Percentiles rank a stretch among this genome's conserved stretches.
phyloP scores from a whole-genome alignment of 2,113 vertebrate species.

The Tringa solitaria region DNA sequence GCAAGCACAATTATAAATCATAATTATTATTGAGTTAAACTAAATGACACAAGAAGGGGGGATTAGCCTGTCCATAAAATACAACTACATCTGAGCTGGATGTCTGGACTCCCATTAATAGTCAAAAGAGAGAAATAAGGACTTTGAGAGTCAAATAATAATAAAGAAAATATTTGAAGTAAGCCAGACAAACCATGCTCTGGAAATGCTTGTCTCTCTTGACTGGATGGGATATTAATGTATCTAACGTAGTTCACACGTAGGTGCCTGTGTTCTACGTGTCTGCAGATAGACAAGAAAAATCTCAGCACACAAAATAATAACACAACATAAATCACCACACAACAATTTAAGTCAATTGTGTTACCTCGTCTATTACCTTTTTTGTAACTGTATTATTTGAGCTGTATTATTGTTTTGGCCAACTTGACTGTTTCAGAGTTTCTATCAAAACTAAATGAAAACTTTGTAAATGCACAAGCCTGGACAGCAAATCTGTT shows the following conservation, averaged over 20 bases:
- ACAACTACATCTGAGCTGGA: not conserved
- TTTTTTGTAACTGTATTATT: not conserved
- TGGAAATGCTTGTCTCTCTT: not conserved
- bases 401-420: too few relatives aligned
- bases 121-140: not conserved
- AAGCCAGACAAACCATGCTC: not conserved
- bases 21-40: not conserved
- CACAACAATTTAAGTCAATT: not conserved
- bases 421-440: not conserved
- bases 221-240: fast-evolving
- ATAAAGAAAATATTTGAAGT: not conserved
- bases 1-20: conserved; percentile 40
- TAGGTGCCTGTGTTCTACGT: not conserved
- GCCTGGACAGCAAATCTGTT: not conserved
- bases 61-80: not conserved
- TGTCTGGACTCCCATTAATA: not conserved
- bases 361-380: not conserved
- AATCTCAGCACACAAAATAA: too few relatives aligned
- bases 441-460: not conserved
- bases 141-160: not conserved
- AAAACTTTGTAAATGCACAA: not conserved
- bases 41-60: not conserved
- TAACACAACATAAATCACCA: not conserved
- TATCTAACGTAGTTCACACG: not conserved
- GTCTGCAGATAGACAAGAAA: not conserved